Base-by-base conservation (phyloP, 2,797 vertebrate species). In the Bradypus variegatus region DNA sequence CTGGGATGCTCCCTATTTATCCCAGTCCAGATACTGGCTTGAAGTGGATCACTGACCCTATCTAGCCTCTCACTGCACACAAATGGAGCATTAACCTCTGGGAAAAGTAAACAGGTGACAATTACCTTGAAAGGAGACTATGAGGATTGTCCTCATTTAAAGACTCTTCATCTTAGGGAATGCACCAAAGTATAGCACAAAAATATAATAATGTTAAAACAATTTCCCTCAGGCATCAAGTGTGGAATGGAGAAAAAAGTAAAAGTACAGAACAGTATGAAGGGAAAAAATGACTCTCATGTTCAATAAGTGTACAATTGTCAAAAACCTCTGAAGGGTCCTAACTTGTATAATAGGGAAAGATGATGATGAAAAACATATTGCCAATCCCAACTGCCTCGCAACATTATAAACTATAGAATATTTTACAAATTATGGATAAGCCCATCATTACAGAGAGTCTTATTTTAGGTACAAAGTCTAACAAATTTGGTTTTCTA, bases 101-200 rank as follows among this genome's bases (percentile, higher is more conserved):
- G 77, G 67, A 88, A 94, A 93, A 90, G 79, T n/a, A 78, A 86
- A 70, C 36, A 90, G 72, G 38, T 79, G 48, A 72, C n/a, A 89
- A 87, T 86, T 83, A 91, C 45, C 36, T 79, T 36, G n/a, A 70
- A 58, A 82, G 38, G 23, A 75, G 31, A 58, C 67, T 38, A 9
- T 53, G 64, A 64, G 45, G 78, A 18, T 79, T 75, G 36, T 86
- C 58, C 60, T 86, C 41, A 65, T 27, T 77, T 53, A 64, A 58
- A 77, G 36, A 62, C 33, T 45, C 36, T 4, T 55, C 53, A 70
- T 65, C 27, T 78, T 85, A 31, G 15, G 12, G 73, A 83, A 85
- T 84, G 29, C 12, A 15, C 36, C 27, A 25, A 53, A 76, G 76
- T 16, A 48, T 2, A 53, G 53, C 23, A 69, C 88, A 91, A 75